Evolutionary conservation across 2,797 vertebrate species (phyloP), one percentile per base, ranked within the genome.

Genomic region (Melanotaenia trifasciata): DNA sequence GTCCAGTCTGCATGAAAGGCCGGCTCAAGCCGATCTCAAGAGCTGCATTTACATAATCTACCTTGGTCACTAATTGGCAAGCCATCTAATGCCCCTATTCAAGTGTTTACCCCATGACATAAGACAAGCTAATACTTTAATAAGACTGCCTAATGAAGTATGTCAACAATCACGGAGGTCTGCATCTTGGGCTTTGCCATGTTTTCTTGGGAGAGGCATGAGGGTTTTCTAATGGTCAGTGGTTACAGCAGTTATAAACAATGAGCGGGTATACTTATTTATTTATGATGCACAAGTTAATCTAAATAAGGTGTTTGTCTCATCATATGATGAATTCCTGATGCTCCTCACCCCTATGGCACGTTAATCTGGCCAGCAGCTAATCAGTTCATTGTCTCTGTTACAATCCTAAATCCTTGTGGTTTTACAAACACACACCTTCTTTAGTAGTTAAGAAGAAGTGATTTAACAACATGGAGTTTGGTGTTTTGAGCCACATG

Each of bases 61-160:
- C 59, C 30, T 59, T 47, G 63, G 76, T 58, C 58, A 43, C 70
- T 80, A 79, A 89, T 81, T 84, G 11, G 63, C 88, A 84, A 79
- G 56, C 58, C 56, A 74, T 78, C 78, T 72, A 79, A 76, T 74
- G 75, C 45, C 50, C 72, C 68, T 64, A 71, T 70, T 58, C 8
- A 4, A 78, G 71, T 64, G 12, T 81, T 86, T 76, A 79, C 50
- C 56, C 70, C 7, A 35, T 71, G 67, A 84, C 80, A 83, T 80
- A 82, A 87, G 74, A 80, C 8, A 20, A 43, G 78, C 67, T 85
- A 84, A 87, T 74, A 54, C 84, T 83, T 83, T 81, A 81, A 83
- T 85, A 80, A 84, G 51, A 76, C n/a, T 5, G 47, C 64, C 61
- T 80, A 79, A 88, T 87, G 80, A 88, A 80, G 71, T 63, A 70